These are phyloP conservation scores for Cyclura pinguis DNA, from an alignment of 2,797 vertebrate species.

Conservation along the genomic window DNA sequence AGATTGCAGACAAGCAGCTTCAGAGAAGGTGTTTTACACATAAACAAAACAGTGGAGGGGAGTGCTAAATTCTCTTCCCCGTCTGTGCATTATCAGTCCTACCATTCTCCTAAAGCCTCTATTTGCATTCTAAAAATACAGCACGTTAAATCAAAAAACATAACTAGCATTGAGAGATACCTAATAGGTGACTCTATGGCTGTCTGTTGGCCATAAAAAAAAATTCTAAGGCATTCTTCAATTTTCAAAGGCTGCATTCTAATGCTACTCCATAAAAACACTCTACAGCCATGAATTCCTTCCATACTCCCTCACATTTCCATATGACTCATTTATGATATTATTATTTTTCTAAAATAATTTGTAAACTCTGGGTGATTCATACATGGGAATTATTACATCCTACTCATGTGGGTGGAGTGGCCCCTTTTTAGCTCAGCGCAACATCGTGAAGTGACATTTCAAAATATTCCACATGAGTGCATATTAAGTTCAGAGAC, in stretches of 20 bases:
- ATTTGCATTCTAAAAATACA: background rate
- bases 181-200: background rate
- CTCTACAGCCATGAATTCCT: background rate
- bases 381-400: slow-evolving; percentile 24
- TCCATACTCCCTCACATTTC: background rate
- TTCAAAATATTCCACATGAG: slow-evolving; percentile 5
- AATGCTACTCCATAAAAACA: slow-evolving; percentile 4
- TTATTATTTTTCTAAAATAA: slow-evolving; percentile 36
- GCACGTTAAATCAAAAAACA: background rate
- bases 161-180: background rate
- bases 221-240: background rate
- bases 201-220: background rate
- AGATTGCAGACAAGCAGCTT: background rate
- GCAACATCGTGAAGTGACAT: slow-evolving; percentile 10
- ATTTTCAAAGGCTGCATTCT: slow-evolving; percentile 21
- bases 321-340: background rate
- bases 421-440: background rate
- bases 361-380: slow-evolving; percentile 31
- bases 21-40: background rate
- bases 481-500: background rate
- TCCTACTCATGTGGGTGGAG: slow-evolving; percentile 15
- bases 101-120: background rate
- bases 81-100: background rate
- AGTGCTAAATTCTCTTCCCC: background rate
- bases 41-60: background rate